A percentile compares a stretch with the other conserved stretches of the same genome.
These are phyloP conservation scores for Crenuchus spilurus DNA, from an alignment of 2,797 vertebrate genomes.

Conservation along the genomic window DNA sequence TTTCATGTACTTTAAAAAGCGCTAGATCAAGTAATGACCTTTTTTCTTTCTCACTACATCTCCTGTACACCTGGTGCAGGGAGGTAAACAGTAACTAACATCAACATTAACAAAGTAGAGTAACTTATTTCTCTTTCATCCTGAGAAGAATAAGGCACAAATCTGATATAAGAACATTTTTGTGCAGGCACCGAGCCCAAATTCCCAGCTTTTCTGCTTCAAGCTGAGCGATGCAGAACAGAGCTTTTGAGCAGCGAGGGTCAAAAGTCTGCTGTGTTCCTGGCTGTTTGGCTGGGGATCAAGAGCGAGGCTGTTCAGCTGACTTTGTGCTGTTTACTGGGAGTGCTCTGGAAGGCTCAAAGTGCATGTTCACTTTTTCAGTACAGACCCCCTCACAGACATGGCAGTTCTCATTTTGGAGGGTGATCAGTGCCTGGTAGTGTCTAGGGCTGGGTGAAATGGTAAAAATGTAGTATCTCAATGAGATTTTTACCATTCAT, in stretches of 20 bases:
- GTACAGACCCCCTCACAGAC: not conserved
- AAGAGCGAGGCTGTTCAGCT: constrained; percentile 42
- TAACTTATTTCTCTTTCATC: constrained; percentile 1
- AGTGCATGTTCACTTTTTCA: constrained; percentile 32
- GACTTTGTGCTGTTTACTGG: constrained; percentile 30
- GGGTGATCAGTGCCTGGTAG: not conserved
- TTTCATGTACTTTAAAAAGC: not conserved
- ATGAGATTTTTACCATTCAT: too few species aligned
- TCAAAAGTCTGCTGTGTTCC: constrained; percentile 53
- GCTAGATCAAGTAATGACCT: not conserved
- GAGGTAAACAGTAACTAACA: not conserved
- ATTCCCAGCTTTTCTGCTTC: constrained; percentile 20
- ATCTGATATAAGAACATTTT: constrained; percentile 21
- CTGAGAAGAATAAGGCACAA: constrained; percentile 11
- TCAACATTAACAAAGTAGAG: not conserved
- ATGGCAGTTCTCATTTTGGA: not conserved
- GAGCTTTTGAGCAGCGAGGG: constrained; percentile 27
- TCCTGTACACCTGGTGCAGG: not conserved
- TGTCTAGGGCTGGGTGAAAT: too few species aligned
- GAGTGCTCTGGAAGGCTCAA: constrained; percentile 32
- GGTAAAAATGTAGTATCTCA: too few species aligned
- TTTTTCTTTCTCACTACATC: not conserved
- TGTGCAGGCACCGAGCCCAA: constrained; percentile 10
- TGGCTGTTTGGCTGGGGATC: constrained; percentile 39
- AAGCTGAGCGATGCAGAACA: not conserved